These are phyloP conservation scores for Coryphaenoides rupestris DNA, from an alignment of 2,113 vertebrate genomes.

Conservation along the genomic window DNA sequence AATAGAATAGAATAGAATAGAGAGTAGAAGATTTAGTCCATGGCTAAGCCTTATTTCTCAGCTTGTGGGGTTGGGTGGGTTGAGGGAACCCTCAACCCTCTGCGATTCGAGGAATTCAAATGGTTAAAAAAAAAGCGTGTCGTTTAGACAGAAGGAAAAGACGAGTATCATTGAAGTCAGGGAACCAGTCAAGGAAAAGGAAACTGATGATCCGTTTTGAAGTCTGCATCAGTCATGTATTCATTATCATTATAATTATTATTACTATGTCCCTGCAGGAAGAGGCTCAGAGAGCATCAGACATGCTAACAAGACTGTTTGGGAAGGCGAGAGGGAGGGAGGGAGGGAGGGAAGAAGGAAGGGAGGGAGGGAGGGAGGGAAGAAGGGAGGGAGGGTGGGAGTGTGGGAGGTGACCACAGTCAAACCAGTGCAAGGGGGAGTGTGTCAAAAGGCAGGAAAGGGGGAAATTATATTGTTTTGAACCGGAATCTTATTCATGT, in stretches of 20 bases:
- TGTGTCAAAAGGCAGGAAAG: not conserved
- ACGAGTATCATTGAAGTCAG: too few species aligned
- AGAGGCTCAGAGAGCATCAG: conserved; percentile 36
- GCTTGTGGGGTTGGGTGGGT: too few species aligned
- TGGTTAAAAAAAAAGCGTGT: too few species aligned
- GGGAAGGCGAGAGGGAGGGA: conserved; percentile 45
- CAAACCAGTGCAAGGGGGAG: not conserved
- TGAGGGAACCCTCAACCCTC: too few species aligned
- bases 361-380: conserved; percentile 9
- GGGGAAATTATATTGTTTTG: not conserved
- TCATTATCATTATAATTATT: too few species aligned
- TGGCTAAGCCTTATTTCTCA: not conserved
- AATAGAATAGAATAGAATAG: not conserved
- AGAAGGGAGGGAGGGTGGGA: not conserved
- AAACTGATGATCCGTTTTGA: not conserved
- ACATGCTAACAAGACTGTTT: conserved; percentile 58
- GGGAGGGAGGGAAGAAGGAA: conserved; percentile 33
- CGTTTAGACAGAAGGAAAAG: too few species aligned
- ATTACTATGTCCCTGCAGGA: conserved; percentile 49
- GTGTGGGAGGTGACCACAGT: not conserved
- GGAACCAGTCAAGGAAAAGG: not conserved
- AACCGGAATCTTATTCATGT: too few species aligned
- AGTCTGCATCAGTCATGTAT: conserved; percentile 44
- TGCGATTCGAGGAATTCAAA: too few species aligned
- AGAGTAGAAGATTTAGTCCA: not conserved